Evolutionary conservation across 2,113 vertebrate species (phyloP).

Genomic region (Mustela nigripes): DNA sequence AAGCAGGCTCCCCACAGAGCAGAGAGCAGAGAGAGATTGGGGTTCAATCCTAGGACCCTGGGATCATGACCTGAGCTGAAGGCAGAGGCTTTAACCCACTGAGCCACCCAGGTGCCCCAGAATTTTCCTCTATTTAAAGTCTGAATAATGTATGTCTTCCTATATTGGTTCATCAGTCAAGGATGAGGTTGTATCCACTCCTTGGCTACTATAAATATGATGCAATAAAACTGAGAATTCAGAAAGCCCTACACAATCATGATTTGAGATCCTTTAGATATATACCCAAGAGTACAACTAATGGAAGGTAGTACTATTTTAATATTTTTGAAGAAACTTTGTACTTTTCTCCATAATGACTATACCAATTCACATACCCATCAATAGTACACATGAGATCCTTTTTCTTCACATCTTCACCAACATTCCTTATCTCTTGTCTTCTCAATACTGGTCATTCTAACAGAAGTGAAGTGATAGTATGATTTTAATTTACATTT

Average conservation of each 20-base stretch:
- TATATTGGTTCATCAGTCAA: neutral
- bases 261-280: too few species aligned
- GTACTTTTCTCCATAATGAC: too few species aligned
- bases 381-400: neutral
- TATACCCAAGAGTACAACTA: too few species aligned
- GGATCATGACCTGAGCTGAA: too few species aligned
- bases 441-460: neutral
- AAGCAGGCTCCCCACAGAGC: too few species aligned
- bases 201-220: neutral
- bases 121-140: neutral
- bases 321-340: too few species aligned
- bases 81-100: too few species aligned
- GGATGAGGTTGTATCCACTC: neutral
- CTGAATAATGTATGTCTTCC: neutral
- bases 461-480: neutral
- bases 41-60: too few species aligned
- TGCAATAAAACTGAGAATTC: neutral
- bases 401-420: neutral
- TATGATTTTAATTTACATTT: neutral
- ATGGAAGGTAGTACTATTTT: too few species aligned
- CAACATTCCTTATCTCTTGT: neutral
- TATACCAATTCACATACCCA: neutral
- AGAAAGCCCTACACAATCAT: neutral
- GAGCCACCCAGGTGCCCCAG: neutral
- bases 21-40: too few species aligned